Conservation (phyloP, 1,140 invertebrate genomes). For the Antheraea pernyi region DNA sequence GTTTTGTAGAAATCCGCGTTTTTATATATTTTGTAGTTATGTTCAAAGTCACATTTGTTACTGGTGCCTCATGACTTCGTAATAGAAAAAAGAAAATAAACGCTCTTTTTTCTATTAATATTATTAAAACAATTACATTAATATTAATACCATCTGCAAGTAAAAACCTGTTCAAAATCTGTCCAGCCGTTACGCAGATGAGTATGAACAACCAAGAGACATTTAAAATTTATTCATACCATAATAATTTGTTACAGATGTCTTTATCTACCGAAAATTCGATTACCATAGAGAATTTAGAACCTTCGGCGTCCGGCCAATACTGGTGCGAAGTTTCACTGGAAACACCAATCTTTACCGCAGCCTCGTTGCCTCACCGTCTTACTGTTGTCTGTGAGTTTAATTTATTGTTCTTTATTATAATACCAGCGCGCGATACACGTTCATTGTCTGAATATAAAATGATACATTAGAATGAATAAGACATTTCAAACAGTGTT, state of each 20-base stretch:
- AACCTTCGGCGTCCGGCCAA: slow-evolving; percentile 85
- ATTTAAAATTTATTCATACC: too few relatives aligned
- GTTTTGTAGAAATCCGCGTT: too few relatives aligned
- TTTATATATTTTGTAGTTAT: too few relatives aligned
- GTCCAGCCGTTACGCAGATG: too few relatives aligned
- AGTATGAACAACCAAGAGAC: too few relatives aligned
- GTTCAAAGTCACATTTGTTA: too few relatives aligned
- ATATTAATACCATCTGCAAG: too few relatives aligned
- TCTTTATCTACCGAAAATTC: slow-evolving; percentile 85
- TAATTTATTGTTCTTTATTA: slow-evolving; percentile 5
- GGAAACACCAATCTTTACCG: slow-evolving; percentile 87
- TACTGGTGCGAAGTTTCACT: slow-evolving; percentile 89
- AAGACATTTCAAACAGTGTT: slow-evolving; percentile 19
- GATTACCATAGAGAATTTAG: slow-evolving; percentile 85
- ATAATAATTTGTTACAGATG: slow-evolving; percentile 77
- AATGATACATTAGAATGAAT: slow-evolving; percentile 35
- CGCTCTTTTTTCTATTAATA: too few relatives aligned
- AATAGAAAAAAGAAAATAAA: too few relatives aligned
- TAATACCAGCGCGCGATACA: slow-evolving; percentile 9
- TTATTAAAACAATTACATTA: too few relatives aligned
- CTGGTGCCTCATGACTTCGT: too few relatives aligned
- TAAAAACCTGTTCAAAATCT: too few relatives aligned
- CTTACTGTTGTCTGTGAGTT: slow-evolving; percentile 86
- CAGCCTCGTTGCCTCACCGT: slow-evolving; percentile 84
- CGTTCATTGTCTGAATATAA: slow-evolving; percentile 27